These are phyloP conservation scores for Diadophis punctatus DNA, from an alignment of 2,113 vertebrate species.

Conservation along the genomic window DNA sequence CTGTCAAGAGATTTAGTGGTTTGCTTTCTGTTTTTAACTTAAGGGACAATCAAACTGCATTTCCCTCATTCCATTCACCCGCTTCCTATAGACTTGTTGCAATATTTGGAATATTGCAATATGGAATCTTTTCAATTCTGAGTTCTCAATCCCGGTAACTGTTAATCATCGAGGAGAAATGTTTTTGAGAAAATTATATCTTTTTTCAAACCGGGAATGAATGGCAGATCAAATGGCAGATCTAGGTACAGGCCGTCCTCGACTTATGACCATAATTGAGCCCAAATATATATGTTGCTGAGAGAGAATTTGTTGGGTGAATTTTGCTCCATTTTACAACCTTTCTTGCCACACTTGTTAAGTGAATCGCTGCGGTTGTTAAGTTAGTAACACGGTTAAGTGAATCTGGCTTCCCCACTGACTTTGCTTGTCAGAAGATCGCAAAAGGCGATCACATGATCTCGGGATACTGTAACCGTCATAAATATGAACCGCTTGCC, in stretches of 20 bases:
- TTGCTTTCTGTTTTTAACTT: constrained; percentile 27
- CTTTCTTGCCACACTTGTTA: neutral
- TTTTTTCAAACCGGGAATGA: neutral
- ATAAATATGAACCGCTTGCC: neutral
- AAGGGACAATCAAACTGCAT: neutral
- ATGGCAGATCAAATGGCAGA: neutral
- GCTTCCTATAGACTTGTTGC: neutral
- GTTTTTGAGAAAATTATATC: neutral
- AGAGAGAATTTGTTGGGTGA: too few species aligned
- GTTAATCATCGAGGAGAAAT: neutral
- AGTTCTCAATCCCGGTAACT: neutral
- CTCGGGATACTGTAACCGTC: too few species aligned
- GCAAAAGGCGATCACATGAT: neutral
- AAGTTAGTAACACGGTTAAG: neutral
- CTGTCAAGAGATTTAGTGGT: constrained; percentile 33
- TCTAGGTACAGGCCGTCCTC: neutral
- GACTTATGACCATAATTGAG: neutral
- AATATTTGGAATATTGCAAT: neutral
- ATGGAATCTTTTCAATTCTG: neutral
- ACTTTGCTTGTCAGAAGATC: neutral
- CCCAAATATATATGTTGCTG: neutral
- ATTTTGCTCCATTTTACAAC: neutral
- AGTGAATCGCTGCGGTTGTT: neutral
- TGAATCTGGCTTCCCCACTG: neutral
- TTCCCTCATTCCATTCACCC: neutral